These are phyloP conservation scores for Caenorhabditis sp. DNA, from an alignment of 2,888 invertebrate species.

Conservation along the genomic window DNA sequence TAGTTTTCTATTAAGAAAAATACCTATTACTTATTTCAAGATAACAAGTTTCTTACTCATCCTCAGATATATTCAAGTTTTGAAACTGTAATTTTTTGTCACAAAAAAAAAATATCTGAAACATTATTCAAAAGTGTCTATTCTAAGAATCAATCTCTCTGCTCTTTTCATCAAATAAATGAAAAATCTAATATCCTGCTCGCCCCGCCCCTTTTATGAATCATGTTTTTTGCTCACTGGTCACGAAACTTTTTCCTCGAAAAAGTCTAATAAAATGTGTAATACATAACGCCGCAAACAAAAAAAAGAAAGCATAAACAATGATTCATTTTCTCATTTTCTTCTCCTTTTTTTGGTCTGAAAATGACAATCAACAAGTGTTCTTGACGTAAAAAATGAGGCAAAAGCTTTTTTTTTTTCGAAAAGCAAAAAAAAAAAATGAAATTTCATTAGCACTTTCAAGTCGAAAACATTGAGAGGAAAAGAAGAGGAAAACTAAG, in stretches of 20 bases:
- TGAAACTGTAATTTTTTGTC: too few species aligned
- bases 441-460: conserved; percentile 4
- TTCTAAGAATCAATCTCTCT: too few species aligned
- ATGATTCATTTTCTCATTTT: background rate
- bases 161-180: too few species aligned
- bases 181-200: background rate
- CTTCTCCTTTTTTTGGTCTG: background rate
- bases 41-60: too few species aligned
- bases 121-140: too few species aligned
- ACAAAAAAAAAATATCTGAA: too few species aligned
- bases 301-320: background rate
- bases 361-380: conserved; percentile 1
- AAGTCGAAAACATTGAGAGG: background rate
- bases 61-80: too few species aligned
- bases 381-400: conserved; percentile 2
- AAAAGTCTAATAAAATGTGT: background rate
- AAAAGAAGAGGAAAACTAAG: background rate
- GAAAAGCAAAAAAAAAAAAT: too few species aligned
- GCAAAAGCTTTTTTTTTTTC: background rate
- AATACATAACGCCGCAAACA: background rate
- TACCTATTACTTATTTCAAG: too few species aligned
- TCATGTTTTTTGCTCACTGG: background rate
- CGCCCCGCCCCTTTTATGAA: background rate
- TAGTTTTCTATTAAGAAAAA: too few species aligned
- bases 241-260: background rate